phyloP scores from a whole-genome alignment of 1,140 invertebrate genomes.

The Elymnias hypermnestra region DNA sequence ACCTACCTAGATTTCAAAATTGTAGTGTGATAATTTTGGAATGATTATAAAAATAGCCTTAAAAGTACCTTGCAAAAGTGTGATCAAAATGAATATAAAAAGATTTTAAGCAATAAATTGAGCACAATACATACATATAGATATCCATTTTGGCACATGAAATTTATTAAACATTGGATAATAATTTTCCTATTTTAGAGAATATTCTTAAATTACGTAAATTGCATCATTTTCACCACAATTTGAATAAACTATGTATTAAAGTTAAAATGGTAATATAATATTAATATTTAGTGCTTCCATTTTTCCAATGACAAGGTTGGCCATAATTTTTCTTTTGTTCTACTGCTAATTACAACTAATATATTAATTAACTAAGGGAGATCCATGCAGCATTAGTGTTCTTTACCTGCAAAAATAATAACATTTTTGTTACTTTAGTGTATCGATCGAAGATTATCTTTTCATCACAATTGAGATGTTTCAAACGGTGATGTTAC shows the following conservation, averaged over 20 bases:
- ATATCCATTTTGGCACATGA: not conserved
- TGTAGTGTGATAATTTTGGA: not conserved
- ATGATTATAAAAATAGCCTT: not conserved
- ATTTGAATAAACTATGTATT: conserved; percentile 29
- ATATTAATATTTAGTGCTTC: too few species aligned
- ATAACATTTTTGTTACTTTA: not conserved
- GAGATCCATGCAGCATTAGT: conserved; percentile 58
- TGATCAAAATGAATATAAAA: not conserved
- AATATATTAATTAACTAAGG: conserved; percentile 51
- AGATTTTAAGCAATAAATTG: not conserved
- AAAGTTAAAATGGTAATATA: not conserved
- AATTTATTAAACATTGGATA: not conserved
- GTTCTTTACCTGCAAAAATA: conserved; percentile 30
- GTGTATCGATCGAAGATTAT: too few species aligned
- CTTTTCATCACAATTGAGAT: too few species aligned
- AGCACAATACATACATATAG: not conserved
- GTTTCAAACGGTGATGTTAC: too few species aligned
- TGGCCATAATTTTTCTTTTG: too few species aligned
- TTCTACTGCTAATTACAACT: conserved; percentile 34
- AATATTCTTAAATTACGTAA: conserved; percentile 8
- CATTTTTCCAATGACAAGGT: too few species aligned
- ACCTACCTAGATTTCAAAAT: not conserved
- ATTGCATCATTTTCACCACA: conserved; percentile 20
- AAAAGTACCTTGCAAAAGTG: not conserved
- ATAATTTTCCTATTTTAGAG: conserved; percentile 1